Evolutionary conservation across 2,113 vertebrate species (phyloP), one percentile per base, ranked within the genome.

Genomic region (Varanus komodoensis): DNA sequence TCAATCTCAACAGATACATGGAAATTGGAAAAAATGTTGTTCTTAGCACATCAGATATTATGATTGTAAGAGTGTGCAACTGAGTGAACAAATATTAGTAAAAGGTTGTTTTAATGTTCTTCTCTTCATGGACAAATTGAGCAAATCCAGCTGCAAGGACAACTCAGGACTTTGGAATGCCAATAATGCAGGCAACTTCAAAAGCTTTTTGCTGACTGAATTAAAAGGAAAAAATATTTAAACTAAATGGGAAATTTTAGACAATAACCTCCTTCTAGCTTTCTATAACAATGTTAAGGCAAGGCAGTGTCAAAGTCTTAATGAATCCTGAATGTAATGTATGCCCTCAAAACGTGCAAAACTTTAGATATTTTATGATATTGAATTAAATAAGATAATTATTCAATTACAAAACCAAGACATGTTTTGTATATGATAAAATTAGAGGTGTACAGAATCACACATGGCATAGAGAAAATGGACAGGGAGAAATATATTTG

Each of bases 341-440:
- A 75, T 91, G 78, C 92, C 52, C 77, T 78, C 82, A 64, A 77
- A 93, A 91, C 9, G 90, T 92, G 74, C 1, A 44, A 73, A 71
- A 86, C 93, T 91, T 94, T 87, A 82, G 0, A 77, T 68, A 19
- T 3, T 74, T 92, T 78, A 86, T 87, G 94, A 84, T 90, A 52
- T 17, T 88, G 88, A 92, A 44, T 91, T 84, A 95, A 91, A 93
- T 93, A 91, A 90, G 4, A 68, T 85, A 94, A 86, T 92, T 94
- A 12, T 87, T 81, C 48, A 73, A 77, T 89, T 89, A 88, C 84
- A 7, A 3, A 90, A 44, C 17, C 29, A 92, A 44, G 91, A 82
- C 57, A 93, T 89, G 82, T 84, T 84, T 29, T 84, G 67, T 80
- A 84, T 6, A 68, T 19, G 44, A 92, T 90, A 21, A 90, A 32